A percentile compares a stretch with the other conserved stretches of the same genome.
Evolutionary conservation across 2,888 invertebrate species (phyloP).

Genomic region (Deilephila porcellus): DNA sequence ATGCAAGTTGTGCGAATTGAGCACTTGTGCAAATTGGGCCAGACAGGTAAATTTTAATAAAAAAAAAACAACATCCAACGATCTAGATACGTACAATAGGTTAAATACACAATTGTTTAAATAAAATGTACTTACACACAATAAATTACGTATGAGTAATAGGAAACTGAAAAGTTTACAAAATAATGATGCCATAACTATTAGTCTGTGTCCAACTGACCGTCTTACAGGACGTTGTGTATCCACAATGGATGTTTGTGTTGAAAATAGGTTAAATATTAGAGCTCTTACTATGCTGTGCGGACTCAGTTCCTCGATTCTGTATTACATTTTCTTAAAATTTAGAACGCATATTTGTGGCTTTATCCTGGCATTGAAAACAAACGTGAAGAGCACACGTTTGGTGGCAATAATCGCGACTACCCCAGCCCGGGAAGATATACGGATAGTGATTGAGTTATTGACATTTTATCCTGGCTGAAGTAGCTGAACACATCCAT

Average conservation of each 20-base stretch:
- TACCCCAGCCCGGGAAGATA: too few species aligned
- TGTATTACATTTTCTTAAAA: not conserved
- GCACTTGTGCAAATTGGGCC: constrained; percentile 12
- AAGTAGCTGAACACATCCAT: too few species aligned
- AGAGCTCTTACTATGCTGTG: not conserved
- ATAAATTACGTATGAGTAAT: constrained; percentile 21
- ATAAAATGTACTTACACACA: not conserved
- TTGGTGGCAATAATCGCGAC: too few species aligned
- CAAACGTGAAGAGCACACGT: too few species aligned
- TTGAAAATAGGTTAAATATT: constrained; percentile 19
- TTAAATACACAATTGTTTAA: constrained; percentile 15
- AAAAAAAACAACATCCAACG: constrained; percentile 32
- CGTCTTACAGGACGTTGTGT: constrained; percentile 11
- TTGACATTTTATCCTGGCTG: too few species aligned
- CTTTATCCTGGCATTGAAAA: too few species aligned
- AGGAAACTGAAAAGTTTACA: constrained; percentile 15
- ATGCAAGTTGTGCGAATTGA: not conserved
- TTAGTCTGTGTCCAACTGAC: constrained; percentile 25
- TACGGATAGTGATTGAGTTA: too few species aligned
- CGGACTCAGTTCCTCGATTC: not conserved
- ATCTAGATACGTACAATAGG: constrained; percentile 17
- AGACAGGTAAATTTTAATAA: constrained; percentile 1
- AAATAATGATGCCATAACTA: constrained; percentile 10
- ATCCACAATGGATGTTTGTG: constrained; percentile 21
- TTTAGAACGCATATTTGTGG: not conserved